Evolutionary conservation across 2,797 vertebrate species (phyloP).

Genomic region (Balearica regulorum): DNA sequence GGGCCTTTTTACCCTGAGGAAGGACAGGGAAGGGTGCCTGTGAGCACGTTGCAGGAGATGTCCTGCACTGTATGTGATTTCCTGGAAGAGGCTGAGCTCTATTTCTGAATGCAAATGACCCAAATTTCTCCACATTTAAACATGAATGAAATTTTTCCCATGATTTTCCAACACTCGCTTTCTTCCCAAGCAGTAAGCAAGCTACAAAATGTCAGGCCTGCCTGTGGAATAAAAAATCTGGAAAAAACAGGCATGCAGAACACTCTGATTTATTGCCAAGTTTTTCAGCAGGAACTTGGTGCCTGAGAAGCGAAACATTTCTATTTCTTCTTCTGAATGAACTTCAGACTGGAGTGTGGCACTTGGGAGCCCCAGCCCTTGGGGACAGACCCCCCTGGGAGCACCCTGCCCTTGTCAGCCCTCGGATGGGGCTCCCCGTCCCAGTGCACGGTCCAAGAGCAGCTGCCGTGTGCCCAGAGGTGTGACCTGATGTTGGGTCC

Average conservation of each 20-base stretch:
- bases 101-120: background rate
- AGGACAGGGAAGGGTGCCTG: background rate
- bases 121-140: background rate
- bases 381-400: background rate
- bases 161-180: background rate
- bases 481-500: background rate
- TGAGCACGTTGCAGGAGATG: accelerated
- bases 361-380: background rate
- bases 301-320: accelerated
- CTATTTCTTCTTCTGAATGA: background rate
- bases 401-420: background rate
- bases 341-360: background rate
- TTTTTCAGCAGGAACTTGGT: background rate
- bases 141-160: background rate
- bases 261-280: background rate
- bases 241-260: accelerated
- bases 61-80: background rate
- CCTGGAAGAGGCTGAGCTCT: background rate
- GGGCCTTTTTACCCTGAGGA: background rate
- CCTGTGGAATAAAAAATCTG: background rate
- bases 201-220: background rate
- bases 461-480: background rate
- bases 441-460: background rate
- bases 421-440: accelerated
- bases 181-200: background rate